Conservation (phyloP, 2,888 invertebrate species). For the Ellobium chinense region DNA sequence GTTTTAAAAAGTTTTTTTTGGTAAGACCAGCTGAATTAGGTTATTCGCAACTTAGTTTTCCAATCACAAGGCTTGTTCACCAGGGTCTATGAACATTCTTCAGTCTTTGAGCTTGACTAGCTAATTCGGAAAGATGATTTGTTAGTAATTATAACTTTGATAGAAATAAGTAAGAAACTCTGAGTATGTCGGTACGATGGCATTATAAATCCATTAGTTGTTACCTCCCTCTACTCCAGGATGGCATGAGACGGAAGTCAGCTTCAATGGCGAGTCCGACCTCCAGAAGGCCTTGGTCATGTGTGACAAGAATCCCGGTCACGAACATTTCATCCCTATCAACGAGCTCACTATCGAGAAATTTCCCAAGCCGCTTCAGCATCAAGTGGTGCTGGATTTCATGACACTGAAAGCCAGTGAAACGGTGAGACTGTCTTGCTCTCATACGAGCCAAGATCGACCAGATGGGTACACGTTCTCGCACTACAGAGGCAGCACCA, state of each 20-base stretch:
- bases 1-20: too few species aligned
- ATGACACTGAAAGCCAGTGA: not conserved
- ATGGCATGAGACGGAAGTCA: slow-evolving; percentile 4
- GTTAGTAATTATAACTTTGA: not conserved
- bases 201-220: not conserved
- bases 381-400: not conserved
- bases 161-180: not conserved
- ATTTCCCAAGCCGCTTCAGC: not conserved
- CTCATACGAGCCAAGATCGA: not conserved
- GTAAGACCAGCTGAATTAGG: too few species aligned
- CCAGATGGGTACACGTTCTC: not conserved
- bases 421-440: slow-evolving; percentile 2
- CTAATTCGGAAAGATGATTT: too few species aligned
- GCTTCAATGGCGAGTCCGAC: slow-evolving; percentile 7
- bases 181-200: not conserved
- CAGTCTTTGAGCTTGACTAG: too few species aligned
- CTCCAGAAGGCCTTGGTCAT: not conserved
- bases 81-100: too few species aligned
- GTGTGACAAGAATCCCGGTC: slow-evolving; percentile 14
- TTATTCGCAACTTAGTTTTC: too few species aligned
- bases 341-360: not conserved
- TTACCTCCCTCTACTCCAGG: not conserved
- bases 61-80: too few species aligned
- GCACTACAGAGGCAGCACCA: not conserved
- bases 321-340: not conserved